phyloP scores from a whole-genome alignment of 2,888 invertebrate genomes.

The Rhopalosiphum nymphaeae region DNA sequence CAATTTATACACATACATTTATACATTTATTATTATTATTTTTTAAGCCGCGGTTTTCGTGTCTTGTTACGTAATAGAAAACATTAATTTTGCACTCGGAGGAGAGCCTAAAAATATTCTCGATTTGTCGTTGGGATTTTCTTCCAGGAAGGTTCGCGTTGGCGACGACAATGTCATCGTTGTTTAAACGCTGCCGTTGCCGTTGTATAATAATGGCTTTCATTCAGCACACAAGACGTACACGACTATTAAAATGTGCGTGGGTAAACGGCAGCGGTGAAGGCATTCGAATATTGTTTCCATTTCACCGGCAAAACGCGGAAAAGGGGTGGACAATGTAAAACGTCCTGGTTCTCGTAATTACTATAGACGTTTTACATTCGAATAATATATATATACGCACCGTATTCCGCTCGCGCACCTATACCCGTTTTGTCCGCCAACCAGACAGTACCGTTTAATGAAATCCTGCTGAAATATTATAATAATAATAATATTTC shows the following conservation, averaged over 20 bases:
- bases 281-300: constrained; percentile 52
- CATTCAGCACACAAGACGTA: neutral
- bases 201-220: neutral
- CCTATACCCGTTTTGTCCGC: neutral
- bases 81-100: neutral
- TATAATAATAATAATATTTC: constrained; percentile 30
- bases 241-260: neutral
- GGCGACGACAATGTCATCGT: neutral
- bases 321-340: constrained; percentile 27
- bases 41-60: neutral
- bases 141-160: neutral
- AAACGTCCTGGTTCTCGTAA: constrained; percentile 49
- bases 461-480: constrained; percentile 39
- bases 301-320: constrained; percentile 31
- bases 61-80: neutral
- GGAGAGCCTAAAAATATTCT: neutral
- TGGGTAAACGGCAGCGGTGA: neutral
- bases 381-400: neutral
- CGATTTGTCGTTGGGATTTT: neutral
- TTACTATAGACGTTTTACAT: constrained; percentile 42
- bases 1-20: neutral
- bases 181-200: neutral
- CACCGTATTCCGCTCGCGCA: neutral
- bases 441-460: constrained; percentile 1
- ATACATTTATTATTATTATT: neutral